Evolutionary conservation across 2,888 invertebrate species (phyloP), one percentile per base, ranked within the genome.

Genomic region (Chloroclystis v-ata): DNA sequence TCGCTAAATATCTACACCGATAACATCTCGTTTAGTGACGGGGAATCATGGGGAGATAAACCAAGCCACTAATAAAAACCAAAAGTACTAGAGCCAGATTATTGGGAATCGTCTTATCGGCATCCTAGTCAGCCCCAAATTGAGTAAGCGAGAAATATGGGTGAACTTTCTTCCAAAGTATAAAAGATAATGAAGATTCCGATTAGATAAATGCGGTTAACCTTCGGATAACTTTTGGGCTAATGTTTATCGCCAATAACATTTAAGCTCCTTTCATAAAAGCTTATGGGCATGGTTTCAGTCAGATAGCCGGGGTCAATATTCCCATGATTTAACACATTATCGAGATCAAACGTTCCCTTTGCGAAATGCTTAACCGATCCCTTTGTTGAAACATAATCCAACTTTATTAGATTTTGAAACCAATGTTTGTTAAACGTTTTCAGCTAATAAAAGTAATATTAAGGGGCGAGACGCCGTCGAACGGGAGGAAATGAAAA

Each of bases 361-460:
- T 49, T 14, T 41, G 20, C 50, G 43, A 44, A 41, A 52, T 43
- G 38, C 50, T 52, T 51, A 52, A 45, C 45, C 49, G 51, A 69
- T 65, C 62, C 59, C 59, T 72, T 69, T 70, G 72, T 72, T 61
- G 62, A 73, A 76, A 73, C 69, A 61, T 68, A 75, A 77, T 77
- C 67, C 66, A 72, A 77, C 71, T 68, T 76, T 81, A 84, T 83
- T 78, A 74, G 72, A 82, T 79, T 75, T 65, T 62, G 62, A 72
- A 81, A 78, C 77, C 81, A 83, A 85, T 85, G 84, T 85, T 84
- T 84, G 82, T 81, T 83, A 82, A 85, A 77, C 77, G 82, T 74
- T 84, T 83, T 79, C 65, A 80, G 83, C 82, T 84, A 85, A 85
- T 86, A 87, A 85, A 84, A 82, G 81, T 81, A 79, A 80, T 82